phyloP scores from a whole-genome alignment of 92 coral and sea anemone genomes.

The Virgularia gustaviana region DNA sequence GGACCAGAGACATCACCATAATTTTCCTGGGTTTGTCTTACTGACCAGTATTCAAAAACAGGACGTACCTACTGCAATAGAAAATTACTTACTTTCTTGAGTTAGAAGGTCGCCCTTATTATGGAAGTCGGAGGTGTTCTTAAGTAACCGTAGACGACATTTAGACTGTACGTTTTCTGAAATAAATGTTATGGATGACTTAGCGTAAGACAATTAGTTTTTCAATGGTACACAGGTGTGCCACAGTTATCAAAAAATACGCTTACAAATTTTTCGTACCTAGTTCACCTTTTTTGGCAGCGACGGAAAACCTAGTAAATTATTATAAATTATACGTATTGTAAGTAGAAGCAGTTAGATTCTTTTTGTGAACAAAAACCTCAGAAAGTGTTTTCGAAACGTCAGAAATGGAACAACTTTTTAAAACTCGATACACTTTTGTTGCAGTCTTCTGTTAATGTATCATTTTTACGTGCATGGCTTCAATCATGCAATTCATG shows the following conservation, averaged over 20 bases:
- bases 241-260: not conserved
- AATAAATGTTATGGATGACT: too few relatives aligned
- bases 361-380: not conserved
- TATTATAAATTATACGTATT: not conserved
- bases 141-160: slow-evolving; percentile 18
- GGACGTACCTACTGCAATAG: too few relatives aligned
- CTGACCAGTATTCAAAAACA: too few relatives aligned
- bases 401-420: too few relatives aligned
- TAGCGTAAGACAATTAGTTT: not conserved
- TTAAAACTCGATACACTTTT: too few relatives aligned
- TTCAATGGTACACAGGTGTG: not conserved
- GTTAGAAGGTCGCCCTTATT: slow-evolving; percentile 7
- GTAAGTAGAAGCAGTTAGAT: not conserved
- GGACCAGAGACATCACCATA: too few relatives aligned
- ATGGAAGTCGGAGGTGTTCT: slow-evolving; percentile 8
- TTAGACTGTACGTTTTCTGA: slow-evolving; percentile 2
- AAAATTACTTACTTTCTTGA: slow-evolving; percentile 3
- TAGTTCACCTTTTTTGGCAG: slow-evolving; percentile 17
- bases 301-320: slow-evolving; percentile 23
- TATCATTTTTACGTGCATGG: too few relatives aligned
- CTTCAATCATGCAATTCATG: too few relatives aligned
- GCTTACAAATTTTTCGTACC: too few relatives aligned
- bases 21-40: too few relatives aligned
- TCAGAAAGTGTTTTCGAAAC: too few relatives aligned
- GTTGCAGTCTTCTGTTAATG: too few relatives aligned